These are phyloP conservation scores for Edolisoma coerulescens DNA, from an alignment of 2,113 vertebrate species.

Conservation along the genomic window DNA sequence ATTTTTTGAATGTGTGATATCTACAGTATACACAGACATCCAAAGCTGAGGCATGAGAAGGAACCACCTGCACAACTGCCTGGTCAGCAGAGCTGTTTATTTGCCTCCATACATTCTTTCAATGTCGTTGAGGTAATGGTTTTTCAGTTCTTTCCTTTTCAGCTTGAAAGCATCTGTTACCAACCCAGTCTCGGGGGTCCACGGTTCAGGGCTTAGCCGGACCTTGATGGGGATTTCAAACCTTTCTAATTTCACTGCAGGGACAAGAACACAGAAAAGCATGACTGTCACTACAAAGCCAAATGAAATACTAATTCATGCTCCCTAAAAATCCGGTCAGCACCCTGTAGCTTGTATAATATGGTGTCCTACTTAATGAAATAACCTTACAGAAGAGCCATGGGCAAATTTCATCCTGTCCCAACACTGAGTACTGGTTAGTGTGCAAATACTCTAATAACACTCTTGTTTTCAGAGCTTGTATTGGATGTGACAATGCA, in stretches of 20 bases:
- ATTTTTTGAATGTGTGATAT: neutral
- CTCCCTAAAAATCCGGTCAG: neutral
- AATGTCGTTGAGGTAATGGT: constrained; percentile 93
- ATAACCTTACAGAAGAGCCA: neutral
- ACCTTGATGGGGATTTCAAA: constrained; percentile 97
- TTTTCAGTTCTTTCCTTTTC: constrained; percentile 94
- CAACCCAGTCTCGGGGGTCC: constrained; percentile 96
- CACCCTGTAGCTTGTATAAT: neutral
- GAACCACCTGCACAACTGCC: neutral
- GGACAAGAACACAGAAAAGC: neutral
- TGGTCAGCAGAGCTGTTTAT: constrained; percentile 44
- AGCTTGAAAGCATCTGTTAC: constrained; percentile 98
- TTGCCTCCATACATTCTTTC: constrained; percentile 96
- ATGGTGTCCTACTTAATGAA: neutral
- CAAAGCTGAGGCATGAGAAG: neutral
- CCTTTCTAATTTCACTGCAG: constrained; percentile 89
- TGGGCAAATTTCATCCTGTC: neutral
- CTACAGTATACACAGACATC: constrained; percentile 24
- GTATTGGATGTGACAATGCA: neutral
- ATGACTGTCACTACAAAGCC: neutral
- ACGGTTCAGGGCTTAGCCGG: constrained; percentile 87
- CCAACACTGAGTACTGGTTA: neutral
- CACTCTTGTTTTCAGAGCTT: neutral
- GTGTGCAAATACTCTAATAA: neutral
- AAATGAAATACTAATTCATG: neutral